A percentile compares a stretch with the other conserved stretches of the same genome.
Conservation (phyloP, 2,888 invertebrate species). For the Xestia sexstrigata region DNA sequence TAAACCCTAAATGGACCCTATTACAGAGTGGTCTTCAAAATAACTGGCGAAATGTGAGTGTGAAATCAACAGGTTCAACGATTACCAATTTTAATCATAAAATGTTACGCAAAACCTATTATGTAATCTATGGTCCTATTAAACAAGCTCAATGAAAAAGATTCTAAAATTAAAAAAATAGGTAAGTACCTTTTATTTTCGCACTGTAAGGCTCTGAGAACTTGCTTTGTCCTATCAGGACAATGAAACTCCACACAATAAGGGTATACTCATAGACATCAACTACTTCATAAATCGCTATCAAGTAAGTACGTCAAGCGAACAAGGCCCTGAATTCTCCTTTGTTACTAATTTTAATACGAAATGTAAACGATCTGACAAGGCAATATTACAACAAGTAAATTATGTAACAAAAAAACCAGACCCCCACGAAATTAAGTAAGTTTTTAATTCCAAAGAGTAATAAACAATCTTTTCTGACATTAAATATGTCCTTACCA, state of each 20-base stretch:
- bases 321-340: slow-evolving; percentile 22
- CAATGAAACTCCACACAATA: slow-evolving; percentile 35
- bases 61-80: neutral
- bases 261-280: slow-evolving; percentile 18
- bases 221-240: slow-evolving; percentile 11
- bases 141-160: neutral
- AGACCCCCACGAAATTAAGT: slow-evolving; percentile 44
- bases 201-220: neutral
- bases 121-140: neutral
- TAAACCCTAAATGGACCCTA: too few species aligned
- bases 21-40: too few species aligned
- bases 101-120: neutral
- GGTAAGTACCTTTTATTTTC: slow-evolving; percentile 2
- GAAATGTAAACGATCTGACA: slow-evolving; percentile 6
- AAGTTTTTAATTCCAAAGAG: slow-evolving; percentile 48
- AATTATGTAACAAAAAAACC: slow-evolving; percentile 59
- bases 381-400: slow-evolving; percentile 23
- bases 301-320: slow-evolving; percentile 11
- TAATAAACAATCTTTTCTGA: slow-evolving; percentile 61
- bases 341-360: slow-evolving; percentile 36
- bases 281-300: slow-evolving; percentile 17
- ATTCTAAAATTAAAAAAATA: neutral
- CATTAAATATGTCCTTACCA: slow-evolving; percentile 73
- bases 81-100: too few species aligned
- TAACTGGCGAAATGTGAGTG: neutral